A percentile compares a stretch with the other conserved stretches of the same genome.
These are phyloP conservation scores for Mola mola DNA, from an alignment of 2,113 vertebrate species.

Conservation along the genomic window DNA sequence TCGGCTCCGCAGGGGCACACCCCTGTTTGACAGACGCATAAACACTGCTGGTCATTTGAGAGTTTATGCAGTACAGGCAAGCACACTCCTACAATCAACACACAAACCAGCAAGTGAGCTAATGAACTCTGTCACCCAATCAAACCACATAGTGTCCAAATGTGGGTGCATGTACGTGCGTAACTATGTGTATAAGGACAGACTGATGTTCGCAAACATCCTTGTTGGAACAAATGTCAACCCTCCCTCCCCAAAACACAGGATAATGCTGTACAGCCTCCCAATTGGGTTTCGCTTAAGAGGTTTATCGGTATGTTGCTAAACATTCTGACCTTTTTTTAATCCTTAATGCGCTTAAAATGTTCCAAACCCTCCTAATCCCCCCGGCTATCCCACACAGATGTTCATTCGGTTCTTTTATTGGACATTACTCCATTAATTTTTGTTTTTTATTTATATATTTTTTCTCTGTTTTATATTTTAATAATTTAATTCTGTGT, in stretches of 20 bases:
- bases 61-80: slow-evolving; percentile 16
- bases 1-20: slow-evolving; percentile 8
- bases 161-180: slow-evolving; percentile 39
- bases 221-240: slow-evolving; percentile 79
- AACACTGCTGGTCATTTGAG: slow-evolving; percentile 38
- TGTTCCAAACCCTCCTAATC: slow-evolving; percentile 83
- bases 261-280: slow-evolving; percentile 79
- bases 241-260: slow-evolving; percentile 75
- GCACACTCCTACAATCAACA: slow-evolving; percentile 27
- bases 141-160: slow-evolving; percentile 34
- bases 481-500: slow-evolving; percentile 59
- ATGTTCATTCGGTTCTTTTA: slow-evolving; percentile 82
- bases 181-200: slow-evolving; percentile 50
- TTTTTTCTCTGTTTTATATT: slow-evolving; percentile 34
- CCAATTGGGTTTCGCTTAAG: slow-evolving; percentile 85
- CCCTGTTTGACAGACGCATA: slow-evolving; percentile 44
- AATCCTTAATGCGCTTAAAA: slow-evolving; percentile 87
- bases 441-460: slow-evolving; percentile 58
- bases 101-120: slow-evolving; percentile 47
- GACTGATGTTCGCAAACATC: slow-evolving; percentile 49
- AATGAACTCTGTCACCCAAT: slow-evolving; percentile 35
- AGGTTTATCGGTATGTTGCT: slow-evolving; percentile 86
- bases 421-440: slow-evolving; percentile 75
- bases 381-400: slow-evolving; percentile 81
- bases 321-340: slow-evolving; percentile 88